Evolutionary conservation across 2,113 vertebrate genomes (phyloP), one percentile per base, ranked within the genome.

Genomic region (Ascaphus truei): DNA sequence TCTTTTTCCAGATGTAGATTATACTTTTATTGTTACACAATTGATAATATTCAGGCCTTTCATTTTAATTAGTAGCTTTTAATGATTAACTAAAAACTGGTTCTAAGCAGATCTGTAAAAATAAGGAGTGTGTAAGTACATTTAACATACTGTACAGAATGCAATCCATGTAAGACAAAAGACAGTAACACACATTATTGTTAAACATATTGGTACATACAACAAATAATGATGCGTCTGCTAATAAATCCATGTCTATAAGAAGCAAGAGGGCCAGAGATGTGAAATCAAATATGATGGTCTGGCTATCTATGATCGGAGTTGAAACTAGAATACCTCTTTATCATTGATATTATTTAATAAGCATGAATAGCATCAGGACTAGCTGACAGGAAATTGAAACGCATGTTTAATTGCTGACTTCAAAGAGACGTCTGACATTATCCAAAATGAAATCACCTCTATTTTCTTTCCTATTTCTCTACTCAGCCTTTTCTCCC

Each of bases 321-420:
- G 43, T 60, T 48, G 29, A 25, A 59, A 29, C 31, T 50, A 69
- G 39, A 48, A 48, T 50, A 37, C 31, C 41, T 48, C 52, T 68
- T 60, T 59, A 37, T 8, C 65, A 33, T 55, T 66, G 55, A 66
- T 66, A 55, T 52, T 25, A 65, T 66, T 66, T 66, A 66, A 66
- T 66, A 53, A 55, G 25, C 41, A 43, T 55, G 63, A 55, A 66
- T 66, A 56, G 33, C 47, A 66, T 20, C 41, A 55, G 55, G 63
- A 20, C 63, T 66, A 55, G 30, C 31, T 55, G 48, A 34, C 34
- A 55, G 36, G 59, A 62, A 62, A 62, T 62, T 66, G 63, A 66
- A 66, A 66, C 22, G 63, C 63, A 55, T 66, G 48, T 66, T 66
- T 66, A 36, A 41, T 51, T 66, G 51, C 31, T 66, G 47, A 52